Evolutionary conservation across 2,888 invertebrate species (phyloP).

Genomic region (Carpatolechia fugitivella): DNA sequence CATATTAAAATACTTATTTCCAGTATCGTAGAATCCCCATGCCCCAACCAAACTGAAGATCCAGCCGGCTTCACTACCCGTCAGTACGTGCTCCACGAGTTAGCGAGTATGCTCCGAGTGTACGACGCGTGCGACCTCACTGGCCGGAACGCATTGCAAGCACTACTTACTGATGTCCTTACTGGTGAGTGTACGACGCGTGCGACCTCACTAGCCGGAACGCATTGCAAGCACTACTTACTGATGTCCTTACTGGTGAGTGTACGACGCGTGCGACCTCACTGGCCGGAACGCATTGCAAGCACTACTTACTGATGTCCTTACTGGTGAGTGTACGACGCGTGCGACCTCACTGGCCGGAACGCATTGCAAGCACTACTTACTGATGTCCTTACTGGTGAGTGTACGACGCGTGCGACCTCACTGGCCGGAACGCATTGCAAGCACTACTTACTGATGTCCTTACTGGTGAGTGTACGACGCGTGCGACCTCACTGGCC

Average conservation of each 20-base stretch:
- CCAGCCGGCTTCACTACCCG: slow-evolving; percentile 64
- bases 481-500: no score
- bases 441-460: no score
- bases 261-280: no score
- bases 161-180: slow-evolving; percentile 54
- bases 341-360: no score
- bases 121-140: slow-evolving; percentile 81
- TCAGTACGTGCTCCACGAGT: slow-evolving; percentile 75
- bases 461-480: no score
- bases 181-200: slow-evolving; percentile 44
- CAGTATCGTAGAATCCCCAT: slow-evolving; percentile 70
- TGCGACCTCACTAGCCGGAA: slow-evolving; percentile 16
- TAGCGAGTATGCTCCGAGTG: slow-evolving; percentile 66
- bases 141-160: slow-evolving; percentile 59
- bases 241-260: slow-evolving; percentile 57
- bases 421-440: no score
- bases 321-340: slow-evolving; percentile 44
- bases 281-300: no score
- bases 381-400: no score
- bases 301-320: slow-evolving; percentile 53
- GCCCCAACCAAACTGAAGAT: slow-evolving; percentile 53
- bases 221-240: slow-evolving; percentile 55
- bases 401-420: no score
- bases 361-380: no score
- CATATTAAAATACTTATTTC: neutral